These are phyloP conservation scores for Drosophila nasuta DNA, from an alignment of 1,140 invertebrate genomes.

Conservation along the genomic window DNA sequence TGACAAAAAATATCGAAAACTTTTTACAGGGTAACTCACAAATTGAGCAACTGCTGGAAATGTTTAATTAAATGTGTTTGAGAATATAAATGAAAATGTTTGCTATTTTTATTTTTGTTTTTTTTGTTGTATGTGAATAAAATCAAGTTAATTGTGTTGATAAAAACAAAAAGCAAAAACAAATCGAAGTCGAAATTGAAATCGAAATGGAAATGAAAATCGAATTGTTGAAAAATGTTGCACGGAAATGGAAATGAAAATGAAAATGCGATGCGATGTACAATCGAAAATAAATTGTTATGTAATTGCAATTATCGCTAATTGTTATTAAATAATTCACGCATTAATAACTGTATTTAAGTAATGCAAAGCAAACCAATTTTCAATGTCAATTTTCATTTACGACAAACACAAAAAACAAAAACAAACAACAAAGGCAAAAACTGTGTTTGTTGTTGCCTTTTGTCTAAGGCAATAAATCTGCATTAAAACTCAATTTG, in stretches of 20 bases:
- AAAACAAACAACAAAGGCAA: neutral
- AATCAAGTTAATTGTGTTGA: slow-evolving; percentile 12
- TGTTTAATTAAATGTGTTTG: slow-evolving; percentile 26
- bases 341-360: slow-evolving; percentile 21
- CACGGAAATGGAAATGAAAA: slow-evolving; percentile 4
- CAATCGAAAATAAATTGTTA: slow-evolving; percentile 21
- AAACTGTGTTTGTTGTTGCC: slow-evolving; percentile 23
- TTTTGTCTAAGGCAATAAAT: slow-evolving; percentile 59
- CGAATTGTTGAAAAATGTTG: slow-evolving; percentile 7
- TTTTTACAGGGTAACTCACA: too few species aligned
- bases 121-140: slow-evolving; percentile 6
- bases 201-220: neutral
- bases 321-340: slow-evolving; percentile 47
- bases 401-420: neutral
- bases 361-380: slow-evolving; percentile 5
- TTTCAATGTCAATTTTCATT: slow-evolving; percentile 32
- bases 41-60: neutral
- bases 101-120: neutral
- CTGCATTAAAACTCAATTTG: slow-evolving; percentile 74
- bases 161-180: neutral
- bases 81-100: slow-evolving; percentile 1
- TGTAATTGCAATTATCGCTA: slow-evolving; percentile 37
- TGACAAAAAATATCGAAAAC: too few species aligned
- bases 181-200: too few species aligned
- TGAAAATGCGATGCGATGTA: neutral